phyloP scores from a whole-genome alignment of 2,797 vertebrate genomes.

The Odontamblyopus lacepedii region DNA sequence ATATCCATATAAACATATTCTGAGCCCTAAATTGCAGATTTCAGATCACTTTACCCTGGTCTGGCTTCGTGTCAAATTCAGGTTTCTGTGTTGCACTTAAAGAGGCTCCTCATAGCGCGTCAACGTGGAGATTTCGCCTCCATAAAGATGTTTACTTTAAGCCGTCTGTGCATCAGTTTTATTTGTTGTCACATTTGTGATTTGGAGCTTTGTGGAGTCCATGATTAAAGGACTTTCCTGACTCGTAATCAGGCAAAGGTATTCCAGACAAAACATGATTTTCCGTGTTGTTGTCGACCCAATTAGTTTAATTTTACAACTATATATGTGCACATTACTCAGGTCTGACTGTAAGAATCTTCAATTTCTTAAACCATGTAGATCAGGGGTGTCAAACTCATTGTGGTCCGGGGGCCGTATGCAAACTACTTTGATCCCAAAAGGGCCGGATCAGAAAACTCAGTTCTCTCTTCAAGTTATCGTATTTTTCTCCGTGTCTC shows the following conservation, averaged over 20 bases:
- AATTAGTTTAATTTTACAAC: background rate
- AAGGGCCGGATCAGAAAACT: too few species aligned
- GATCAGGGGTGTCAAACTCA: too few species aligned
- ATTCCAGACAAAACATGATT: constrained; percentile 14
- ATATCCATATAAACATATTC: constrained; percentile 41
- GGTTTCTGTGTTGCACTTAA: constrained; percentile 12
- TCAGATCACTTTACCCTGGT: constrained; percentile 40
- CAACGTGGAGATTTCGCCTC: background rate
- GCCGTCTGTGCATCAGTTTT: constrained; percentile 17
- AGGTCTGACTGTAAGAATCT: too few species aligned
- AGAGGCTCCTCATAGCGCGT: constrained; percentile 21
- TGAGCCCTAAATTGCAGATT: constrained; percentile 9
- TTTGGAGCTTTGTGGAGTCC: constrained; percentile 21
- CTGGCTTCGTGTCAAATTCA: constrained; percentile 21
- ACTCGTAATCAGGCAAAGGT: constrained; percentile 47
- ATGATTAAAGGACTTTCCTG: constrained; percentile 41
- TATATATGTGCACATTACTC: background rate
- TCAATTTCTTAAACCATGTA: background rate
- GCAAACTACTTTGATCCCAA: too few species aligned
- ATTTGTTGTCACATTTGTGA: constrained; percentile 23
- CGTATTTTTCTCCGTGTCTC: too few species aligned
- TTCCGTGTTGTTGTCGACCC: constrained; percentile 1
- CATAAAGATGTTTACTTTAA: constrained; percentile 13
- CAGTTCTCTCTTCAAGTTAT: too few species aligned
- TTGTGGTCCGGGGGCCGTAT: too few species aligned